Evolutionary conservation across 2,113 vertebrate species (phyloP).

Genomic region (Lonchura striata): DNA sequence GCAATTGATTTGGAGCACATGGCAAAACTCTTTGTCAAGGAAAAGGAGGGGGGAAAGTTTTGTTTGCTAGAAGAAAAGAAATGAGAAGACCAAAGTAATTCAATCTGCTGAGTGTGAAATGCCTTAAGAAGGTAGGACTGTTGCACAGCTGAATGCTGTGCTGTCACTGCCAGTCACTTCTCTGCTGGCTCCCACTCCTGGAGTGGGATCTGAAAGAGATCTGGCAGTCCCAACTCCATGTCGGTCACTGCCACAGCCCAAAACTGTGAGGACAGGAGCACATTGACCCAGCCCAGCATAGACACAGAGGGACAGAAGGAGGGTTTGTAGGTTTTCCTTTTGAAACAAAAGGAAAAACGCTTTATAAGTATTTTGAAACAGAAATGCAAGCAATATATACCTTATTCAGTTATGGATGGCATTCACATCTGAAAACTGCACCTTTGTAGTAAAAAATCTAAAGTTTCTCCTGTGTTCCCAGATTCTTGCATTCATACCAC

Average conservation of each 20-base stretch:
- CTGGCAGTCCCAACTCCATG: not conserved
- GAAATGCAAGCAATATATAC: not conserved
- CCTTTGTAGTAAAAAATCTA: not conserved
- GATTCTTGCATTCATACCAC: not conserved
- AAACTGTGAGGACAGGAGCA: not conserved
- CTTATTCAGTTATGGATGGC: not conserved
- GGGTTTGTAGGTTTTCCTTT: not conserved
- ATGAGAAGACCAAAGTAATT: conserved; percentile 45
- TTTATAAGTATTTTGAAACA: not conserved
- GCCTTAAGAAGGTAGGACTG: conserved; percentile 38
- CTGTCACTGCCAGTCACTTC: conserved; percentile 32
- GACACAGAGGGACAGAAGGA: not conserved
- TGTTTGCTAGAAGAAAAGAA: conserved; percentile 55
- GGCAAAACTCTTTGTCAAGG: conserved; percentile 49
- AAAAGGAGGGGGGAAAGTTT: not conserved
- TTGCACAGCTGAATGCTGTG: conserved; percentile 19
- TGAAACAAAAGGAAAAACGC: not conserved
- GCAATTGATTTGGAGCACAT: conserved; percentile 57
- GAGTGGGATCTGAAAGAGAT: not conserved
- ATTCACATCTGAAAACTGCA: not conserved
- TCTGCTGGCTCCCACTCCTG: not conserved
- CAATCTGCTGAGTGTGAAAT: conserved; percentile 54
- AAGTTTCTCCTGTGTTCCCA: not conserved
- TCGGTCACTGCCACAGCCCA: not conserved
- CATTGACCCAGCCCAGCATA: not conserved